Evolutionary conservation across 2,888 invertebrate genomes (phyloP).

Genomic region (Drosophila paramelanica): DNA sequence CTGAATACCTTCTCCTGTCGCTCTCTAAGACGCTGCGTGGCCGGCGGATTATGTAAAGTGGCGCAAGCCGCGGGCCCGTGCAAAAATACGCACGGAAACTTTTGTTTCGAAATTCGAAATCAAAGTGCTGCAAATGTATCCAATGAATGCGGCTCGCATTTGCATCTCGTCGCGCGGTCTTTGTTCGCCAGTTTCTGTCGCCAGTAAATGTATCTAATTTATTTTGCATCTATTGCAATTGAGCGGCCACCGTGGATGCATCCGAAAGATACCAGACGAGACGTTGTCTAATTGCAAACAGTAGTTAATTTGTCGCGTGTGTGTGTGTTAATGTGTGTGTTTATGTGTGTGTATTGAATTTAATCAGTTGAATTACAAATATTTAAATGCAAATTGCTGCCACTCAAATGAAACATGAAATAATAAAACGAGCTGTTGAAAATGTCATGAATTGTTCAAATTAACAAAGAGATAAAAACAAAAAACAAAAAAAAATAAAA

Average conservation of each 20-base stretch:
- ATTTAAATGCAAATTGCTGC: slow-evolving; percentile 19
- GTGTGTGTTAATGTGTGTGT: slow-evolving; percentile 18
- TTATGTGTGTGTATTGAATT: slow-evolving; percentile 37
- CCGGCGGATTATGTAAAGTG: slow-evolving; percentile 78
- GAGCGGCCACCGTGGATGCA: slow-evolving; percentile 59
- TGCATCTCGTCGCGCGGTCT: slow-evolving; percentile 8
- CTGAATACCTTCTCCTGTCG: slow-evolving; percentile 13
- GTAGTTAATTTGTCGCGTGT: slow-evolving; percentile 38
- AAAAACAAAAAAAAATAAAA: slow-evolving; percentile 20
- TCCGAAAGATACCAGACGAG: slow-evolving; percentile 48
- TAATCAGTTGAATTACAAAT: slow-evolving; percentile 20
- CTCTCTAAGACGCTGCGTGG: slow-evolving; percentile 32
- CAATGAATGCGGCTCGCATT: slow-evolving; percentile 16
- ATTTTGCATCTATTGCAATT: slow-evolving; percentile 78
- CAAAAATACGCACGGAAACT: slow-evolving; percentile 44
- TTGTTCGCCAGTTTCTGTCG: slow-evolving; percentile 41
- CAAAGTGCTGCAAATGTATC: slow-evolving; percentile 42
- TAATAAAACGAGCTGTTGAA: not conserved
- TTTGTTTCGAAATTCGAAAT: slow-evolving; percentile 22
- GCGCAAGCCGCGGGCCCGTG: slow-evolving; percentile 43
- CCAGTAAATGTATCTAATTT: slow-evolving; percentile 72
- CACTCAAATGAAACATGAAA: slow-evolving; percentile 1
- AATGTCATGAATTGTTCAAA: slow-evolving; percentile 15
- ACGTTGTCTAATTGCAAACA: slow-evolving; percentile 51
- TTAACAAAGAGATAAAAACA: slow-evolving; percentile 5